Evolutionary conservation across 2,888 invertebrate species (phyloP), one percentile per base, ranked within the genome.

Genomic region (Petrolisthes cinctipes): DNA sequence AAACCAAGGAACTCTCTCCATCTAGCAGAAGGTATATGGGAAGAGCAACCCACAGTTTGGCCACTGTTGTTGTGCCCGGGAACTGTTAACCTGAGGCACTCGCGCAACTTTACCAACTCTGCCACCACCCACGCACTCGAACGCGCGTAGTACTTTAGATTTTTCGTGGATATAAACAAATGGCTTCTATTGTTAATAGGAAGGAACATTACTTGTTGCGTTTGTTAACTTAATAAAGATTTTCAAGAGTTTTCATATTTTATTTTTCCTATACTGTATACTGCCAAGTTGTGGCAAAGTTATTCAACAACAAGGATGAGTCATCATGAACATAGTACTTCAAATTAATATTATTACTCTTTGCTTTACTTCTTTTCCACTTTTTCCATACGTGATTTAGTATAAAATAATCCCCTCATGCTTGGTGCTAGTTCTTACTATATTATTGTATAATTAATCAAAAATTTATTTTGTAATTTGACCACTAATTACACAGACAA

Each of bases 141-240:
- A 84, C 85, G 90, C 90, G 86, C 86, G 86, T 85, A 87, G 86
- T 85, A 89, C 80, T 90, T 90, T 88, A 88, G 88, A 89, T 89
- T 87, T 88, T 90, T 89, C 88, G 89, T 89, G 90, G 90, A 90
- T 89, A 90, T 88, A 89, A 90, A 90, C 89, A 89, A 89, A 89
- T 89, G 90, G 90, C 90, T 90, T 90, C 90, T 90, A 90, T 90
- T 90, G 90, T 90, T 90, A 89, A 90, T 90, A 90, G 90, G 87
- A 90, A 90, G 88, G 86, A 90, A 88, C 89, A 89, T 90, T 90
- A 90, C 89, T 90, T 90, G 90, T 90, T 90, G 90, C 87, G 90
- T 90, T 90, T 90, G 89, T 90, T 90, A 90, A 90, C 89, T 90
- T 90, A 89, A 90, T 90, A 90, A 85, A 89, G 90, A 87, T 90